These are phyloP conservation scores for Mastacembelus armatus DNA, from an alignment of 2,797 vertebrate genomes.

Conservation along the genomic window DNA sequence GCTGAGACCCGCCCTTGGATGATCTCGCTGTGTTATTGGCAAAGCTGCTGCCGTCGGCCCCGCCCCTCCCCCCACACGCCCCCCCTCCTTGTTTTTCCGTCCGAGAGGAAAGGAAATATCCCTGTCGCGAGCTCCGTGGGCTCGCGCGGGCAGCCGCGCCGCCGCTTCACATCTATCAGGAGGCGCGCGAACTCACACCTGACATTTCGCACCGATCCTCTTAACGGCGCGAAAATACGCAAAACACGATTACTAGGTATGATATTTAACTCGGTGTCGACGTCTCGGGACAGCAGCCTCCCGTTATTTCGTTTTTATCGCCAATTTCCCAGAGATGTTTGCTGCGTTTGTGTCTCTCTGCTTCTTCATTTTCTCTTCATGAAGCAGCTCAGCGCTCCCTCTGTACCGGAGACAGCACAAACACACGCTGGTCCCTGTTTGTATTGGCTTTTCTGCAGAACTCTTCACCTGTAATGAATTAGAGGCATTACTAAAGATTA, in stretches of 20 bases:
- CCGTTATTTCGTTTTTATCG: constrained; percentile 44
- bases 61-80: constrained; percentile 8
- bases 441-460: constrained; percentile 29
- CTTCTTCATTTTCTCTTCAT: constrained; percentile 38
- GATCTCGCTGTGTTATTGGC: constrained; percentile 64
- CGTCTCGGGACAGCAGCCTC: constrained; percentile 27
- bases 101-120: constrained; percentile 81
- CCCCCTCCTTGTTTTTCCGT: constrained; percentile 76
- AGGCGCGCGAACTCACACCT: constrained; percentile 73
- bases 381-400: constrained; percentile 21
- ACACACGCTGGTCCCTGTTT: constrained; percentile 10
- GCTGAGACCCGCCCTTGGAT: constrained; percentile 55
- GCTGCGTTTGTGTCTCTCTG: constrained; percentile 13
- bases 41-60: not conserved
- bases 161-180: constrained; percentile 72
- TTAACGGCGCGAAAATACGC: constrained; percentile 62
- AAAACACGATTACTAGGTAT: constrained; percentile 71
- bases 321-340: constrained; percentile 44
- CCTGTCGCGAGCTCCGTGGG: constrained; percentile 74
- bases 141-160: constrained; percentile 69
- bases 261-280: constrained; percentile 70
- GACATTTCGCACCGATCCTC: constrained; percentile 73
- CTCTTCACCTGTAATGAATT: constrained; percentile 66
- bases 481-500: constrained; percentile 56
- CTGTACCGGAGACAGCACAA: constrained; percentile 11